Evolutionary conservation across 2,113 vertebrate species (phyloP).

Genomic region (Shinisaurus crocodilurus): DNA sequence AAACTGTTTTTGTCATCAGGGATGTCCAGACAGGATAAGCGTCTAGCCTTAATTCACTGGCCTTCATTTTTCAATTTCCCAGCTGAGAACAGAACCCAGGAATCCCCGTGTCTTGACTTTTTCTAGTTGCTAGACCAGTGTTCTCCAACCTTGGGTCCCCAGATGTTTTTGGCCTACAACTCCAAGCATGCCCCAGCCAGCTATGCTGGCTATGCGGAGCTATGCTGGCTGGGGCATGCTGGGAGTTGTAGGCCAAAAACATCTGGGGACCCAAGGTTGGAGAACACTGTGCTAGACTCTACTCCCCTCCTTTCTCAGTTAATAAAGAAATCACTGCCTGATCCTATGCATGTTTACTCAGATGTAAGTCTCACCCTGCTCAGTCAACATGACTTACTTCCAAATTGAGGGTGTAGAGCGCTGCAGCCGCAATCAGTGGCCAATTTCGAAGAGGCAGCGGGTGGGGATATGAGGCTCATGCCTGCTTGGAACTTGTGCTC

Average conservation of each 20-base stretch:
- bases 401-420: not conserved
- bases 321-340: not conserved
- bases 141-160: no score
- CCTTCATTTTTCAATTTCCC: not conserved
- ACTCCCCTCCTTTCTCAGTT: not conserved
- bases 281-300: no score
- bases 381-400: not conserved
- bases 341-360: not conserved
- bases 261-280: no score
- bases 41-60: not conserved
- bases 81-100: not conserved
- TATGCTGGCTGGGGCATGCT: no score
- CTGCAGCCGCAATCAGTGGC: not conserved
- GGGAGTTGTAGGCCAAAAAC: no score
- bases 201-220: no score
- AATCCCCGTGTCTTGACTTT: not conserved
- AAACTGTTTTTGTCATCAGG: not conserved
- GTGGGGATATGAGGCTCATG: not conserved
- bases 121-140: not conserved
- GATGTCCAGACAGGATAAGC: not conserved
- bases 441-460: not conserved
- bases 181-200: no score
- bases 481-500: not conserved
- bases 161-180: no score
- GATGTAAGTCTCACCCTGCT: not conserved